Evolutionary conservation across 1,140 invertebrate species (phyloP), one percentile per base, ranked within the genome.

Genomic region (Semibalanus balanoides): DNA sequence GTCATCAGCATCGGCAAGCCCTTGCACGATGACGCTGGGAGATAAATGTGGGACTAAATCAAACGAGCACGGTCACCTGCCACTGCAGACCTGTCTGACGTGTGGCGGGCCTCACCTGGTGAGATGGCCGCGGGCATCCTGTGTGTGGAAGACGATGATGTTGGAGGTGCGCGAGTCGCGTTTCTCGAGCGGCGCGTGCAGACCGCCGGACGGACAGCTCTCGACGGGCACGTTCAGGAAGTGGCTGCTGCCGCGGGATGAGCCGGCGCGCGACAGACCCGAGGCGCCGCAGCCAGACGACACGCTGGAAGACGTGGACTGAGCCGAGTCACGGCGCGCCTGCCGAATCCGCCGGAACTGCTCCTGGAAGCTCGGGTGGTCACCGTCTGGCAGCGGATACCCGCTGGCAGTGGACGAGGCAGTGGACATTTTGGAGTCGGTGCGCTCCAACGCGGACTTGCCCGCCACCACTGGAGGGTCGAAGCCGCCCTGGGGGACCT

Each of bases 131-230:
- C 79, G 74, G 40, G 79, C 79, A 43, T 80, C 79, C 28, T 78
- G 79, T 78, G 77, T 76, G 43, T 80, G 79, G 77, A 80, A 80
- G 31, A 80, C 79, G 28, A 80, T 80, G 28, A 80, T 80, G 76
- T 80, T 80, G 75, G 70, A 72, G n/a, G 70, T 29, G 9, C 70
- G 70, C n/a, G 70, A 72, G 70, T 72, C 70, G 5, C 29, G n/a
- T n/a, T 72, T 72, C 70, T 72, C 70, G n/a, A 72, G 70, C 70
- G 29, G 51, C 51, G 51, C 14, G 51, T 64, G 51, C 51, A 64
- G 51, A 25, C 51, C 51, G 22, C 51, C 51, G 7, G 51, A 64
- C 22, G 51, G 51, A 25, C 51, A 64, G 51, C 51, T 64, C 51
- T 64, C 51, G 51, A 64, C 51, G 1, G 51, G 51, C 51, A 64